Conservation (phyloP, 2,113 vertebrate genomes). For the Mirza zaza region DNA sequence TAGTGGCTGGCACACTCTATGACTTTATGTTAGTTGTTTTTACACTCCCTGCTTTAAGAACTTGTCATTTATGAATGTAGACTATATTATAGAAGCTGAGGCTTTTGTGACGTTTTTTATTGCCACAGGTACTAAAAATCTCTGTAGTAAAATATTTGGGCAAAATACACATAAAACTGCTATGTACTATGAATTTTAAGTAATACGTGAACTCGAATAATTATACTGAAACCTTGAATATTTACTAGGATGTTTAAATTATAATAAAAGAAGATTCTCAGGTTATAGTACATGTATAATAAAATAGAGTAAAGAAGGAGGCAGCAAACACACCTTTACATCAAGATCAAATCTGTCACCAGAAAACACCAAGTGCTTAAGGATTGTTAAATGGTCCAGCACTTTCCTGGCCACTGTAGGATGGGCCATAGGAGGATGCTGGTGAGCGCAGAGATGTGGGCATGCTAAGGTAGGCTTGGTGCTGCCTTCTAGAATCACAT, state of each 20-base stretch:
- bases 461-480: background rate
- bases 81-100: background rate
- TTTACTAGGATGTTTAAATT: background rate
- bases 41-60: background rate
- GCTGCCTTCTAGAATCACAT: background rate
- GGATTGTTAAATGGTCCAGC: background rate
- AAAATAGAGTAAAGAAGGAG: background rate
- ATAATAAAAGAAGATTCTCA: background rate
- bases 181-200: background rate
- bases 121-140: background rate
- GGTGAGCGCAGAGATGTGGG: background rate
- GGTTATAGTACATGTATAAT: background rate
- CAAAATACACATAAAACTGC: background rate
- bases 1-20: background rate
- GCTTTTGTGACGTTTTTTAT: background rate
- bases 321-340: background rate
- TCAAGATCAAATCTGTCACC: background rate
- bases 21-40: background rate
- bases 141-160: background rate
- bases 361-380: background rate
- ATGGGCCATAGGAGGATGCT: background rate
- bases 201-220: background rate
- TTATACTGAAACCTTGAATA: background rate
- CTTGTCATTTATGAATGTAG: background rate
- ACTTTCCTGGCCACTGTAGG: background rate